Conservation (phyloP, 2,888 invertebrate genomes). For the Dryomyza anilis region DNA sequence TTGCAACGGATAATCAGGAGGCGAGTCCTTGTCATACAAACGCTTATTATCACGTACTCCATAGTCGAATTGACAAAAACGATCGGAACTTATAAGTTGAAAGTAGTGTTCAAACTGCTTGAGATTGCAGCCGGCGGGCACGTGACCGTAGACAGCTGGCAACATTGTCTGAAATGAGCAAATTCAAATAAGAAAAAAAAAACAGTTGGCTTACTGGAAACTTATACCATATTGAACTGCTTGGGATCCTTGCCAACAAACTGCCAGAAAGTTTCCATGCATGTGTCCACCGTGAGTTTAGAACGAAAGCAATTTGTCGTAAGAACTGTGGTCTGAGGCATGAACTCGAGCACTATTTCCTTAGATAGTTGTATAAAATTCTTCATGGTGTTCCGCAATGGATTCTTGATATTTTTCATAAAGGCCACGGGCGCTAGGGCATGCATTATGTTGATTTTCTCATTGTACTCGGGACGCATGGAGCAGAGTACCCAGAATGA, state of each 20-base stretch:
- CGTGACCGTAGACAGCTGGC: slow-evolving; percentile 67
- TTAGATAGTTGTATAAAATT: slow-evolving; percentile 20
- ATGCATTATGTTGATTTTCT: slow-evolving; percentile 63
- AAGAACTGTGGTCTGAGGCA: slow-evolving; percentile 31
- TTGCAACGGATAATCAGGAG: slow-evolving; percentile 62
- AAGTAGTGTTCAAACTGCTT: slow-evolving; percentile 65
- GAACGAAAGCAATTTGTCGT: slow-evolving; percentile 37
- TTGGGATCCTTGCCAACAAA: slow-evolving; percentile 61
- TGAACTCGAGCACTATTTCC: slow-evolving; percentile 35
- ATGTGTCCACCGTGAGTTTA: slow-evolving; percentile 32
- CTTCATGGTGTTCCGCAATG: slow-evolving; percentile 41
- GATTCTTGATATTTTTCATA: slow-evolving; percentile 53
- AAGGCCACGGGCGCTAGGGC: slow-evolving; percentile 65
- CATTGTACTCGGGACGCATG: slow-evolving; percentile 63
- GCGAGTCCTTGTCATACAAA: slow-evolving; percentile 62
- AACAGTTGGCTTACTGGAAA: neutral
- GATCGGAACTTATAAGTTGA: slow-evolving; percentile 57
- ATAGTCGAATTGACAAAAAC: slow-evolving; percentile 63
- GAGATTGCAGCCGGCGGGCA: slow-evolving; percentile 66
- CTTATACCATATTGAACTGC: slow-evolving; percentile 59
- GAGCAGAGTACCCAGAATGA: slow-evolving; percentile 61
- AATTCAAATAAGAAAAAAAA: neutral
- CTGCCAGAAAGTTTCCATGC: slow-evolving; percentile 61
- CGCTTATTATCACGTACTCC: slow-evolving; percentile 58
- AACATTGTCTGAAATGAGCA: slow-evolving; percentile 62